Evolutionary conservation across 2,113 vertebrate genomes (phyloP), one percentile per base, ranked within the genome.

Genomic region (Solenodon paradoxus): DNA sequence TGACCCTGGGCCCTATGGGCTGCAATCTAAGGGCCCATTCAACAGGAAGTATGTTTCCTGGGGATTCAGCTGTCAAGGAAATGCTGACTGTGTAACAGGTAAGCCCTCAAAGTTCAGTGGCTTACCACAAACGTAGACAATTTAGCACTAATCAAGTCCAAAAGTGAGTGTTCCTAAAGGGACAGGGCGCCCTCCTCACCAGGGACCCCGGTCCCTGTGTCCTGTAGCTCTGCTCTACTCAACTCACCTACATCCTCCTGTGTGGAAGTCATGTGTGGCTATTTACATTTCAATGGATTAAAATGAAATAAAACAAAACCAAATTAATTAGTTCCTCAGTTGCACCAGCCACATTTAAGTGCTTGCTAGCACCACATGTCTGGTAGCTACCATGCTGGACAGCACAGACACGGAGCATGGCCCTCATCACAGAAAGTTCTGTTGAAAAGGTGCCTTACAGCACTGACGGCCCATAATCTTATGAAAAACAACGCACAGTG

Each of bases 221-320:
- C 61, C 53, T 77, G 19, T 28, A 68, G 55, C 47, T 79, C 63
- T 78, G 74, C 30, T 49, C 13, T 38, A 75, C 28, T 69, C 59
- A 40, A 75, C 64, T 45, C 81, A 20, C 35, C 47, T 17, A 71
- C 40, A 66, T 47, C 24, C 13, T 12, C 55, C 78, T 63, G 42
- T 10, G 4, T 55, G 28, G 28, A 88, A 83, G 61, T 69, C 45
- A 83, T 5, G 0, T 26, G 55, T 85, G 81, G 24, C 35, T 81
- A 53, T 82, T 59, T 84, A 42, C 59, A 79, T 91, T 45, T 69
- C 87, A 94, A 90, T 45, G 30, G 63, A 90, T 68, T 91, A 55
- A 87, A 86, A 78, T 89, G 4, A 88, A 81, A 19, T 71, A 66
- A 89, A 89, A 64, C 59, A 12, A 49, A 71, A 57, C 22, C 38